A percentile compares a stretch with the other conserved stretches of the same genome.
Evolutionary conservation across 2,888 invertebrate species (phyloP).

Genomic region (Quadroppia sp.): DNA sequence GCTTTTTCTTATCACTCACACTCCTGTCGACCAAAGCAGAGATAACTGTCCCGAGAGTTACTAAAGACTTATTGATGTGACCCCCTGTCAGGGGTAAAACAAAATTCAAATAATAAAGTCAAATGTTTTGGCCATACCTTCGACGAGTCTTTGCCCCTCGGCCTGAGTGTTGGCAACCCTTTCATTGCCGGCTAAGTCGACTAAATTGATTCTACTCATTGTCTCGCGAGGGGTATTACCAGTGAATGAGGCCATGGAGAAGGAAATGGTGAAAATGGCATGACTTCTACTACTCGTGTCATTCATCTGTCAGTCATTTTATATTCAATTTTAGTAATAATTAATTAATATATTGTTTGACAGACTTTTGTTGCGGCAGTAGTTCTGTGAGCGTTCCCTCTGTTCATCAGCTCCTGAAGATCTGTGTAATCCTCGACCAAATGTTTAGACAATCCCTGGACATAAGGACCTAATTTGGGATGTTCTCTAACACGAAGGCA

Average conservation of each 20-base stretch:
- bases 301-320: conserved; percentile 62
- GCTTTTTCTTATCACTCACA: conserved; percentile 58
- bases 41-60: conserved; percentile 92
- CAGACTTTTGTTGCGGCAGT: conserved; percentile 66
- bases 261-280: conserved; percentile 88
- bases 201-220: conserved; percentile 91
- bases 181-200: conserved; percentile 95
- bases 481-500: conserved; percentile 73
- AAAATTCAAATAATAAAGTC: no score
- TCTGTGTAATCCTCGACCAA: conserved; percentile 79
- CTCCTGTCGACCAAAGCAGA: conserved; percentile 88
- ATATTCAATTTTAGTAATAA: neutral
- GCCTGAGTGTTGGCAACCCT: conserved; percentile 95
- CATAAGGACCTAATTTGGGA: conserved; percentile 74
- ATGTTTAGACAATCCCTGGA: conserved; percentile 79
- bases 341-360: no score
- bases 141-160: conserved; percentile 79
- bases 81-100: no score
- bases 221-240: conserved; percentile 89
- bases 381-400: conserved; percentile 65
- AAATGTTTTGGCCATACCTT: conserved; percentile 63
- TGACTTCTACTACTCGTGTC: conserved; percentile 76
- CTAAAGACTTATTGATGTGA: conserved; percentile 93
- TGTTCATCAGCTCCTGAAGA: conserved; percentile 68
- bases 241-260: conserved; percentile 81